Base-by-base conservation (phyloP, 1,140 invertebrate species). In the Drosophila auraria region DNA sequence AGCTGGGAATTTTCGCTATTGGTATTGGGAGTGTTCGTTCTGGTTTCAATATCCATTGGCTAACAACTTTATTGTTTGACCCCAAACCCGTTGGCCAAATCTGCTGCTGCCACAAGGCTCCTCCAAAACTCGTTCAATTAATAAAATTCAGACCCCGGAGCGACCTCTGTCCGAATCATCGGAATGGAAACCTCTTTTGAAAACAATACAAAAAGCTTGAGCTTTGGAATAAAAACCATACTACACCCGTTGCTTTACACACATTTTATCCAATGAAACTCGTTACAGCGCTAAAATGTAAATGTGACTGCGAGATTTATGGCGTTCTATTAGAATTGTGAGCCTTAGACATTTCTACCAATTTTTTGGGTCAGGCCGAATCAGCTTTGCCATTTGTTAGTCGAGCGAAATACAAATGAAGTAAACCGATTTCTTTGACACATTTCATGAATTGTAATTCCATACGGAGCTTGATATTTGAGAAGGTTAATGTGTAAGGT, bases 211-310 rank as follows among this genome's bases (percentile, higher is more conserved):
- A 56, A 50, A 44, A 63, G 47, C 33, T 51, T 62, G 36, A 36
- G 47, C 36, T 45, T 36, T 23, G 49, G 56, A 54, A 71, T 11
- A 71, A 54, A 56, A 69, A 27, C n/a, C 50, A 36, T 30, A 42
- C 33, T 36, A 36, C 33, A 11, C 30, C n/a, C 30, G 20, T 42
- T 38, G 53, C 53, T 8, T 58, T 44, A 44, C 42, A 47, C 59
- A 68, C 38, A 45, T 51, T 72, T 51, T 71, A 20, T 20, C 20
- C 38, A 69, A 27, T 60, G 45, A 72, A 73, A 72, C 54, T 72
- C 54, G 69, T 74, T 73, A 74, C 69, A 74, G 20, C 47, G 56
- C 38, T 30, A 61, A 53, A 61, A 73, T 74, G 71, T 73, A 73
- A 74, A 74, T 74, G 47, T 61, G 38, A 5, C 69, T n/a, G 30